phyloP scores from a whole-genome alignment of 2,797 vertebrate genomes.

The Notolabrus celidotus region DNA sequence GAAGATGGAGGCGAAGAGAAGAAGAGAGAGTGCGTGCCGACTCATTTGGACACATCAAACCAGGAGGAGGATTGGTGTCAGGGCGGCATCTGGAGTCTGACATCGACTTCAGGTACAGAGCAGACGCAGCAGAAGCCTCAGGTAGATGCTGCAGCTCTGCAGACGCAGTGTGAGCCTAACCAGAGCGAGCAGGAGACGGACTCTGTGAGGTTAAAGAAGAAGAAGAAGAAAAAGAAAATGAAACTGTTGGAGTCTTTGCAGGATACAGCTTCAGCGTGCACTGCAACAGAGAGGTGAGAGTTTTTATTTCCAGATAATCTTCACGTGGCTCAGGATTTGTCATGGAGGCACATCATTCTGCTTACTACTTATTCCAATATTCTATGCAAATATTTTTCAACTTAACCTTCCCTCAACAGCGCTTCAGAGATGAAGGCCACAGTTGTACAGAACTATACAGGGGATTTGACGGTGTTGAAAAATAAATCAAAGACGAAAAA shows the following conservation, averaged over 20 bases:
- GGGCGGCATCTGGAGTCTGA: constrained; percentile 81
- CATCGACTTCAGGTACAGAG: constrained; percentile 26
- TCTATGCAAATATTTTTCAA: background rate
- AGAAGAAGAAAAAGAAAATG: constrained; percentile 73
- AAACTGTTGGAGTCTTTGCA: constrained; percentile 52
- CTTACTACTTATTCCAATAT: background rate
- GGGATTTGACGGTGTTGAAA: constrained; percentile 52
- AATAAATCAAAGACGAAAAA: constrained; percentile 78
- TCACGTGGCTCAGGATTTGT: background rate
- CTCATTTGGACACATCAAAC: constrained; percentile 65
- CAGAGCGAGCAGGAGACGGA: constrained; percentile 29
- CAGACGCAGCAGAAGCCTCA: constrained; percentile 30
- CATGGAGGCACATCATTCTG: background rate
- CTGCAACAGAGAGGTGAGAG: constrained; percentile 71
- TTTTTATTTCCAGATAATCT: background rate
- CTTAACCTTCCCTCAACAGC: constrained; percentile 25
- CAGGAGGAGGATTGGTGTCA: constrained; percentile 86
- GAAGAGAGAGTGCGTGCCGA: constrained; percentile 41
- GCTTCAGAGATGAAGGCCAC: constrained; percentile 35
- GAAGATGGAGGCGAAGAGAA: constrained; percentile 11
- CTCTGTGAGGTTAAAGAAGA: constrained; percentile 68
- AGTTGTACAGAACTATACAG: constrained; percentile 19
- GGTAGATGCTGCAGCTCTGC: background rate
- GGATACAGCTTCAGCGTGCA: constrained; percentile 20
- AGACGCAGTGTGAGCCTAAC: constrained; percentile 5